Conservation (phyloP, 2,113 vertebrate genomes). For the Dolichotis patagonum region DNA sequence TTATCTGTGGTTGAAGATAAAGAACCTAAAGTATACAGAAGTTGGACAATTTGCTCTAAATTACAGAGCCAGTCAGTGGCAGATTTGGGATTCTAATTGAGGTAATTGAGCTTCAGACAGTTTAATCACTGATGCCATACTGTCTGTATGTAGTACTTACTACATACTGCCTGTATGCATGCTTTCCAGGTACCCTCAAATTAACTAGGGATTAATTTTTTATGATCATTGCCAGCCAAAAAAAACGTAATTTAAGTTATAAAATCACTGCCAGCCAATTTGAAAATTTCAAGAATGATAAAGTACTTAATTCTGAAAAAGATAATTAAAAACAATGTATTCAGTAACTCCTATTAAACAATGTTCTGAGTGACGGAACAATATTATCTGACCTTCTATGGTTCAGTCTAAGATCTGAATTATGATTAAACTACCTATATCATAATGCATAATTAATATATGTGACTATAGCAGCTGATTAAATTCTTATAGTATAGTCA, state of each 20-base stretch:
- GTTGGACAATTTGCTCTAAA: conserved; percentile 43
- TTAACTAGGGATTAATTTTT: conserved; percentile 22
- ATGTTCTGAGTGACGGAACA: conserved; percentile 39
- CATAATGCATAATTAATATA: not conserved
- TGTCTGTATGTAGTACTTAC: not conserved
- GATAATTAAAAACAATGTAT: not conserved
- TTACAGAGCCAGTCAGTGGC: conserved; percentile 1
- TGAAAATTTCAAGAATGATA: conserved; percentile 28
- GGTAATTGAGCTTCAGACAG: not conserved
- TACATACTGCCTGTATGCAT: not conserved
- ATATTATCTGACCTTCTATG: conserved; percentile 28
- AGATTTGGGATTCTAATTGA: conserved; percentile 44
- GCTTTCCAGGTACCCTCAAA: not conserved
- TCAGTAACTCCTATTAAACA: conserved; percentile 29
- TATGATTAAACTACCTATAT: conserved; percentile 20
- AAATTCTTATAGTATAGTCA: conserved; percentile 28
- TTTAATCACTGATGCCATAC: not conserved
- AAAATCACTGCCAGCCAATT: conserved; percentile 8
- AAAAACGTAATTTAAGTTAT: conserved; percentile 23
- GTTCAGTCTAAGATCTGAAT: conserved; percentile 38
- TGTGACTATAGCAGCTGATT: not conserved
- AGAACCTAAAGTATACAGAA: conserved; percentile 12
- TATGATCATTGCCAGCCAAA: not conserved
- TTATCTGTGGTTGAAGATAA: conserved; percentile 41
- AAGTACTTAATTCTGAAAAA: conserved; percentile 55